phyloP scores from a whole-genome alignment of 2,113 vertebrate species.

The Lagenorhynchus albirostris region DNA sequence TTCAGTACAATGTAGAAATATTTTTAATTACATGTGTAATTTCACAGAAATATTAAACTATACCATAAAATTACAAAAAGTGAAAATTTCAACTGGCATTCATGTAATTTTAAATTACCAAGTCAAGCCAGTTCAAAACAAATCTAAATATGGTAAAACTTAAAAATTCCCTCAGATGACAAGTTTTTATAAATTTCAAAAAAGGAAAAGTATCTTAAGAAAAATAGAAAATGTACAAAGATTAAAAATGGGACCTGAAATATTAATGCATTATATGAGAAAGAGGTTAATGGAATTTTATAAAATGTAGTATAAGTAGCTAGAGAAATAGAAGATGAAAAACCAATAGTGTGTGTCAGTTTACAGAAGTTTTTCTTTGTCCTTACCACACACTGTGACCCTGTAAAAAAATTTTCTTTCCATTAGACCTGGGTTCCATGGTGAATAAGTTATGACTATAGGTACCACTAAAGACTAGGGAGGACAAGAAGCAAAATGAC shows the following conservation, averaged over 20 bases:
- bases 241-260: neutral
- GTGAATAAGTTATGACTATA: conserved; percentile 30
- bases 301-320: neutral
- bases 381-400: neutral
- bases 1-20: neutral
- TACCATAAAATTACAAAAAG: neutral
- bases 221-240: neutral
- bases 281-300: neutral
- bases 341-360: neutral
- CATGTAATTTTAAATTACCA: neutral
- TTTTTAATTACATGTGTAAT: neutral
- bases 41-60: neutral
- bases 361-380: neutral
- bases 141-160: neutral
- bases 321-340: conserved; percentile 27
- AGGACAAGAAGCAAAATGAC: neutral
- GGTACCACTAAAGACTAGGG: neutral
- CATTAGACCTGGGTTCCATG: neutral
- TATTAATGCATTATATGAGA: neutral
- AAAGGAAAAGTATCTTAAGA: neutral
- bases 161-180: neutral
- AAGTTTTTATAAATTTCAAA: neutral
- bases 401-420: neutral
- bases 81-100: neutral
- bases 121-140: neutral